A percentile compares a stretch with the other conserved stretches of the same genome.
Conservation (phyloP, 2,113 vertebrate genomes). For the Eptesicus fuscus region DNA sequence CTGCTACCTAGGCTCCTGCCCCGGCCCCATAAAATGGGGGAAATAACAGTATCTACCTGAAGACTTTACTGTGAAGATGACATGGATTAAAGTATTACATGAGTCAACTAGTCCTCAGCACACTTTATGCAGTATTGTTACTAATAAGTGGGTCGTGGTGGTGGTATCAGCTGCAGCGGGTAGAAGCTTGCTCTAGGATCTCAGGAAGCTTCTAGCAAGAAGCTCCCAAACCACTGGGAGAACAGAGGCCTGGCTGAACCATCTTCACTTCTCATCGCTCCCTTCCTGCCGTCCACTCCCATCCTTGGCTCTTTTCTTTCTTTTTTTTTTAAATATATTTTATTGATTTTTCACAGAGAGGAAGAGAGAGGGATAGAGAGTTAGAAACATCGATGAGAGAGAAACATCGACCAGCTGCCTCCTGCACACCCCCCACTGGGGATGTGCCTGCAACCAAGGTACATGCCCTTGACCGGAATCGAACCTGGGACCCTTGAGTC, state of each 20-base stretch:
- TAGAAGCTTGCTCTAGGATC: background rate
- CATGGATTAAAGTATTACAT: background rate
- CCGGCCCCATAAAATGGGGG: background rate
- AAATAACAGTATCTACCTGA: background rate
- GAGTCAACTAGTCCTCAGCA: background rate
- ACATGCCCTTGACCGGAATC: no score
- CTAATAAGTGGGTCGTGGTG: background rate
- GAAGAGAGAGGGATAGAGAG: no score
- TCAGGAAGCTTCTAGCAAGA: background rate
- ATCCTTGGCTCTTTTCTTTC: background rate
- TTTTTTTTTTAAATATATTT: background rate
- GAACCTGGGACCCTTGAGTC: no score
- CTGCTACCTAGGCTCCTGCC: background rate
- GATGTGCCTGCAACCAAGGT: no score
- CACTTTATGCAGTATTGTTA: background rate
- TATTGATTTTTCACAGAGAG: no score
- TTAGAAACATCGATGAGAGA: no score
- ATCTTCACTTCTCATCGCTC: fast-evolving
- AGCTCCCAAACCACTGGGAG: background rate
- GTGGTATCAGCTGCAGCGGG: fast-evolving
- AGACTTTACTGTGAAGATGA: background rate
- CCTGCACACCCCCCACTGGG: no score
- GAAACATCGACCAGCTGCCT: no score
- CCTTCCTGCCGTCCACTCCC: background rate
- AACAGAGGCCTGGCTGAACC: background rate